Evolutionary conservation across 2,888 invertebrate species (phyloP), one percentile per base, ranked within the genome.

Genomic region (Lysandra coridon): DNA sequence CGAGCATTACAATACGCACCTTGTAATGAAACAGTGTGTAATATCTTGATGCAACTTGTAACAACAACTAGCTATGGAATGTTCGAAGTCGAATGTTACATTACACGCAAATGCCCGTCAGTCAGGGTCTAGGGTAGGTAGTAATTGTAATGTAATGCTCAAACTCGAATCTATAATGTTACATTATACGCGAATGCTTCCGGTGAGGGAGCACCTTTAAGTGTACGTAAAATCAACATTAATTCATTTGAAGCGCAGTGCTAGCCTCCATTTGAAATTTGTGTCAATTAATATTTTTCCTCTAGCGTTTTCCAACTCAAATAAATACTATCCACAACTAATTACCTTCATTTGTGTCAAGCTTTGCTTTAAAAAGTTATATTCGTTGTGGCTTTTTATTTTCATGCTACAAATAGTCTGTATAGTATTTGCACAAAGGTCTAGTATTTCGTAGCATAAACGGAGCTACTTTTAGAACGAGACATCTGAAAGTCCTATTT

Each of bases 201-300:
- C 40, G 5, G 40, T 40, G 40, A 40, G 40, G 40, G 40, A 40
- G 40, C 40, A 40, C 40, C 40, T 40, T 40, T 40, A 40, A 81
- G 80, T 78, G 82, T 85, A 87, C 88, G 88, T 88, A 89, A 91
- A 92, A 91, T 92, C 90, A 92, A 91, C 91, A 89, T 91, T 90
- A 23, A 23, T 23, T 91, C 88, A 89, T 90, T 91, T 87, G 86
- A 85, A 84, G 84, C 83, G 87, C 86, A 84, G 84, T 85, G 85
- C 84, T 83, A 82, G 87, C 85, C 87, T 84, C 82, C 84, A 87
- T 86, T 88, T 87, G 85, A 87, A 91, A 90, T 89, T 89, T 87
- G 85, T 88, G 87, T 89, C 89, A 89, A 87, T 89, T 90, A 87
- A 89, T 89, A 88, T 87, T 88, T 88, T 89, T 87, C 85, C 85